Base-by-base conservation (phyloP, 2,888 invertebrate genomes). In the Griposia aprilina region DNA sequence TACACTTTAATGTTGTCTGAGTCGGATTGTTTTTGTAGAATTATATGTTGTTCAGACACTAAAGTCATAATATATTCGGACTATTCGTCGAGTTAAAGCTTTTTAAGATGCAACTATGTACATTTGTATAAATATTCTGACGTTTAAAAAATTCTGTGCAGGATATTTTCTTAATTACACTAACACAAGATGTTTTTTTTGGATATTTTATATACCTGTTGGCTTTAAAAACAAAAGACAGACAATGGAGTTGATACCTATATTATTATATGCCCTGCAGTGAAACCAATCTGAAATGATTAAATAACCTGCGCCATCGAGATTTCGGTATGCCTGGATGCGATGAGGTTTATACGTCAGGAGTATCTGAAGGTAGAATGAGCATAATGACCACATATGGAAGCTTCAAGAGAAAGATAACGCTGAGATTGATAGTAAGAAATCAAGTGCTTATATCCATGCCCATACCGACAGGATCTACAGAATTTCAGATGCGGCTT, bases 1-100 rank as follows among this genome's bases (percentile, higher is more conserved):
- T 48, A 55, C 50, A 36, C 20, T 45, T 45, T 52, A 55, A 80
- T 83, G 66, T 57, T 36, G 48, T 30, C 13, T n/a, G 59, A 50
- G 26, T 23, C 48, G 2, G n/a, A 17, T n/a, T 59, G 68, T 23
- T 20, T 78, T 57, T 81, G 36, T 48, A 10, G 62, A 41, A 72
- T 36, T 0, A 70, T 41, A 50, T 80, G 68, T 59, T 48, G 26
- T 74, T 74, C 13, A 6, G 30, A 20, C 23, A 36, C 23, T 8
- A 17, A 2, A 8, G 15, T 41, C 41, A 45, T 45, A 45, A 11
- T 2, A 26, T 17, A 45, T 17, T 20, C 11, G 20, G 20, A 6
- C 0, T 0, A 20, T 52, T 6, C 20, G 45, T 45, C 45, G 45
- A 10, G 45, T 17, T 52, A 41, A 55, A 55, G 36, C n/a, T 55